Evolutionary conservation across 2,113 vertebrate species (phyloP).

Genomic region (Melanerpes formicivorus): DNA sequence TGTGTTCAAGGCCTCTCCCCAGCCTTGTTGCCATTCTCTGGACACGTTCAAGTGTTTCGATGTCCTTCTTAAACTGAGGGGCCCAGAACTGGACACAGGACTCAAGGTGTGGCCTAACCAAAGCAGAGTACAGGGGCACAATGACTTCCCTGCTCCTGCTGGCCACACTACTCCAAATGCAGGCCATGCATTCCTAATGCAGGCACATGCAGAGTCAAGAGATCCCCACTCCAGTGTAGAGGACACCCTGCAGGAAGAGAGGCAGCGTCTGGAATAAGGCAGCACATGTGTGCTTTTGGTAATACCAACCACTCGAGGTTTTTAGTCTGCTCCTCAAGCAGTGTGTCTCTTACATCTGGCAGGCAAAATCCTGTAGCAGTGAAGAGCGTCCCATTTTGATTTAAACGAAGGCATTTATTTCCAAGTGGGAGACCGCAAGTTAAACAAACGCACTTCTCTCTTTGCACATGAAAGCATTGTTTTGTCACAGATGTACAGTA

Average conservation of each 20-base stretch:
- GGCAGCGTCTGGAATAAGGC: background rate
- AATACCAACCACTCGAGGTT: background rate
- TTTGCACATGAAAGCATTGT: conserved; percentile 67
- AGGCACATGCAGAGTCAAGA: background rate
- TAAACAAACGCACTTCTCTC: conserved; percentile 71
- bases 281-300: background rate
- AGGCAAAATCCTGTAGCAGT: conserved; percentile 44
- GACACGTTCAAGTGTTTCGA: too few species aligned
- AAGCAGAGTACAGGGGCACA: too few species aligned
- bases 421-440: conserved; percentile 49
- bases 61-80: too few species aligned
- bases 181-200: too few species aligned
- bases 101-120: too few species aligned
- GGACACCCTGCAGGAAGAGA: background rate
- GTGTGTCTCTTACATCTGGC: conserved; percentile 55
- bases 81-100: too few species aligned
- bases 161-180: too few species aligned
- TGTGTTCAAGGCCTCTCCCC: too few species aligned
- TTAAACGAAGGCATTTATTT: conserved; percentile 72
- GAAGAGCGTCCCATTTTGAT: conserved; percentile 60
- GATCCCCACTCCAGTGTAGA: background rate
- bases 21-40: too few species aligned
- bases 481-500: conserved; percentile 69
- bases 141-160: too few species aligned
- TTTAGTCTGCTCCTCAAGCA: conserved; percentile 28